Base-by-base conservation (phyloP, 2,113 vertebrate species). In the Mastomys natalensis region DNA sequence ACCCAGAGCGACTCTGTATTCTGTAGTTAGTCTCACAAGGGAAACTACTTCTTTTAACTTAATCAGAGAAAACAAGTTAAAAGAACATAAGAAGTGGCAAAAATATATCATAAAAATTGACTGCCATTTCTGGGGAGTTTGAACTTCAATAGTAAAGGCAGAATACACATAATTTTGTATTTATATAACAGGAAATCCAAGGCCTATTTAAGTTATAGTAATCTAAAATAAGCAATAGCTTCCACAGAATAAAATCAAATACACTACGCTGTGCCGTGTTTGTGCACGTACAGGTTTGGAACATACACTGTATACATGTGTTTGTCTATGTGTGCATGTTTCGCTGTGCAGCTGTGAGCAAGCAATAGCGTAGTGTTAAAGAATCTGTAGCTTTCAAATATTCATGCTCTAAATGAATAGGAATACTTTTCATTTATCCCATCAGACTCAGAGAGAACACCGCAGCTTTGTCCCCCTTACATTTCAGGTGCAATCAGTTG, bases 401-500 rank as follows among this genome's bases (percentile, higher is more conserved):
- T 85, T 90, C 93, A 90, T 84, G 31, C 53, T 87, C 40, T 72
- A 84, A 90, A 43, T 62, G 90, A 78, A 92, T 17, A 74, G 45
- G 34, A 51, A 22, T 43, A 6, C 55, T 89, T 93, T 85, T 31
- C 58, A 89, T 92, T 93, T 95, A 84, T 74, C 48, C 53, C 92
- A 34, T 51, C 31, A 45, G 3, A 5, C 26, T 16, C 40, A 6
- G 40, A 43, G 76, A 87, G 43, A 94, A 84, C 93, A 88, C 94
- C 89, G 26, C 4, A 87, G 90, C 97, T 97, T 97, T 96, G 96
- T 94, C 93, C 93, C 93, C 95, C 97, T 93, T 96, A 93, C 95
- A 97, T 97, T 98, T 98, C 91, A 92, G 74, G 97, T 93, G 95
- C 97, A 98, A 98, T 98, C 96, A 95, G 97, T 95, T 98, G 97